Base-by-base conservation (phyloP, 2,113 vertebrate genomes). In the Microtus oregoni region DNA sequence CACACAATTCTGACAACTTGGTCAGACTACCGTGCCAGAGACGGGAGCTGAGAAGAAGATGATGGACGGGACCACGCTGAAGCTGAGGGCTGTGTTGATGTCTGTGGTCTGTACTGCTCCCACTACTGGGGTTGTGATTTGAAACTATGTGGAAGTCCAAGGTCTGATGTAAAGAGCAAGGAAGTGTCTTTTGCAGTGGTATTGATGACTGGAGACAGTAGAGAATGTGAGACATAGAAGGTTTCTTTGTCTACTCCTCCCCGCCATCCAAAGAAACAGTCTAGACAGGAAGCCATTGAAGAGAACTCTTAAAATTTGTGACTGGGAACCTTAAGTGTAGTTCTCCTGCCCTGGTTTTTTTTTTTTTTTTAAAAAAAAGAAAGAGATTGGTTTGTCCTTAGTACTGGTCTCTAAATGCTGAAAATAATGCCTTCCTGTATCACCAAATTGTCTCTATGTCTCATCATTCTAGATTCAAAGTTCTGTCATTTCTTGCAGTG, bases 301-400 rank as follows among this genome's bases (percentile, higher is more conserved):
- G 35, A 72, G 35, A 72, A 20, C 68, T 72, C 68, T 72, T 72
- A 72, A 72, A 72, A 72, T 72, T 72, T 72, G 35, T 72, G 68
- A 20, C 35, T 9, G 68, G 35, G 35, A 72, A 4, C 35, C 68
- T n/a, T 17, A 72, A 72, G 35, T n/a, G 5, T 68, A 13, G 30
- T 4, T 14, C 30, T 32, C 5, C 67, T 92, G 68, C 52, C 35
- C 81, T 63, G 13, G 7, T 50, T 50, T 86, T 47, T 47, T 47
- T 44, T 44, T 44, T 44, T 44, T 44, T 44, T 47, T n/a, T n/a
- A n/a, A n/a, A n/a, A 41, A 41, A 47, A 82, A 87, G 28, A 87
- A 94, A 19, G 44, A 79, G 55, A 92, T 73, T 20, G 22, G 9
- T 41, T n/a, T 95, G 77, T 95, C 61, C 47, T 61, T 79, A 61